A percentile compares a stretch with the other conserved stretches of the same genome.
These are phyloP conservation scores for Picathartes gymnocephalus DNA, from an alignment of 2,113 vertebrate genomes.

Conservation along the genomic window DNA sequence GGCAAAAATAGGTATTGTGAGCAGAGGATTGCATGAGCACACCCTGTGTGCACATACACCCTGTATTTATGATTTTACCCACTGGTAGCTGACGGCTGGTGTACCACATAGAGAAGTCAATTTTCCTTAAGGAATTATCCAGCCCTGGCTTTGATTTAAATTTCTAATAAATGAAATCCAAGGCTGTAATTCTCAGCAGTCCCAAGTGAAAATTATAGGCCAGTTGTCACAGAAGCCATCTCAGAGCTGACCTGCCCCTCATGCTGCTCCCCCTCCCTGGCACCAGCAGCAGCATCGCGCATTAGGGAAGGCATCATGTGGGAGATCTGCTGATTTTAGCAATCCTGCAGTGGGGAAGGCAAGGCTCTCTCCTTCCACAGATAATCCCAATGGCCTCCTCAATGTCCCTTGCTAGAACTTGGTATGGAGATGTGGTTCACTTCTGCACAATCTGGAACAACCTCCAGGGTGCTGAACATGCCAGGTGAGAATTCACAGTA, in stretches of 20 bases:
- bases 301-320: neutral
- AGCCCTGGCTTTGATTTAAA: neutral
- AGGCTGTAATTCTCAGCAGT: neutral
- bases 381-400: neutral
- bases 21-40: neutral
- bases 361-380: neutral
- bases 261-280: neutral
- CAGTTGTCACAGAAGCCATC: neutral
- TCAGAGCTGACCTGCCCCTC: neutral
- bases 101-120: neutral
- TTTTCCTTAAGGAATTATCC: neutral
- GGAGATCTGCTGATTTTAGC: neutral
- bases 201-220: slow-evolving; percentile 11
- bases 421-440: neutral
- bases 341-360: neutral
- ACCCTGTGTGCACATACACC: neutral
- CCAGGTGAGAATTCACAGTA: neutral
- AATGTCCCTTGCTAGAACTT: neutral
- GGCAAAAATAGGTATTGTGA: neutral
- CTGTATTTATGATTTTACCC: neutral
- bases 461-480: neutral
- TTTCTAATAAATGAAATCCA: slow-evolving; percentile 4
- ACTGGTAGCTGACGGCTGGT: neutral
- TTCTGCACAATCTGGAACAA: neutral
- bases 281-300: accelerated